Percentiles rank a stretch among this genome's conserved stretches.
Evolutionary conservation across 2,113 vertebrate genomes (phyloP).

Genomic region (Daboia siamensis): DNA sequence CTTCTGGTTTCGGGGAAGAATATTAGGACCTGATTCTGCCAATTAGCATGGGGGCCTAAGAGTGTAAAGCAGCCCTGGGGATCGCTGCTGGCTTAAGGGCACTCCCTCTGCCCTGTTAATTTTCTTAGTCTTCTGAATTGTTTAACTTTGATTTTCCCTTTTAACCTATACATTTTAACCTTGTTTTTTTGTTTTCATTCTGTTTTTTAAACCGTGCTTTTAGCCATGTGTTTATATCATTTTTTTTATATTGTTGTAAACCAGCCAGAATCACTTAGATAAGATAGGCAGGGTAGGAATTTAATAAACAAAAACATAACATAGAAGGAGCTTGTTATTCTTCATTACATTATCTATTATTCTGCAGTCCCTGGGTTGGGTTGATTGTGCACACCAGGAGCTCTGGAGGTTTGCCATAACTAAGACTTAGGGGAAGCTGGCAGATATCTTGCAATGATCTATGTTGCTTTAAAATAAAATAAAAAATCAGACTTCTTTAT

Average conservation of each 20-base stretch:
- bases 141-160: background rate
- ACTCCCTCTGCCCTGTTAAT: background rate
- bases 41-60: background rate
- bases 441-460: background rate
- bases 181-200: background rate
- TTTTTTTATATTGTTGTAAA: background rate
- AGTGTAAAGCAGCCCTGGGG: background rate
- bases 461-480: background rate
- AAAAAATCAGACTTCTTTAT: background rate
- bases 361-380: background rate
- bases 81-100: background rate
- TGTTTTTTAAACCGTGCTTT: background rate
- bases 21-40: background rate
- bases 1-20: background rate
- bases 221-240: background rate
- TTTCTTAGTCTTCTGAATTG: background rate
- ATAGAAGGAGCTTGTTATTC: background rate
- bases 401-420: background rate
- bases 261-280: background rate
- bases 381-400: background rate
- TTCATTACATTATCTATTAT: background rate
- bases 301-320: background rate
- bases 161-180: background rate
- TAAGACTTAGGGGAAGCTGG: background rate
- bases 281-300: background rate